Evolutionary conservation across 2,113 vertebrate species (phyloP).

Genomic region (Oenanthe melanoleuca): DNA sequence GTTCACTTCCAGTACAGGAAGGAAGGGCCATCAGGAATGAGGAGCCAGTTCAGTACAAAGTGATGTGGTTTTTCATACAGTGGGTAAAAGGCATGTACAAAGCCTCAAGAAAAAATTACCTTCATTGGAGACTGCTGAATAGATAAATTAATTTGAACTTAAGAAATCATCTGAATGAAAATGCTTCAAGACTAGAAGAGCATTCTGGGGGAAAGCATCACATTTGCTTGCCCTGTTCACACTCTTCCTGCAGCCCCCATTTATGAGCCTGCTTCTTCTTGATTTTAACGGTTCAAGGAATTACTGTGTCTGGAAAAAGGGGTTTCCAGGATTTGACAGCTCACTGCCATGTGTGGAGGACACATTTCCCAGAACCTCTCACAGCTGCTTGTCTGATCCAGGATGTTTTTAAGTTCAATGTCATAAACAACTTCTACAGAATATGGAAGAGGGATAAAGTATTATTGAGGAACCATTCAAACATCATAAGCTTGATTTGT

Average conservation of each 20-base stretch:
- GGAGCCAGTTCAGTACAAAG: not conserved
- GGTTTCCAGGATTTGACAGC: not conserved
- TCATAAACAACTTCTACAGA: not conserved
- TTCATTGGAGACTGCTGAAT: not conserved
- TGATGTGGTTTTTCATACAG: not conserved
- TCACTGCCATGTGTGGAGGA: not conserved
- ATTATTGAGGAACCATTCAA: not conserved
- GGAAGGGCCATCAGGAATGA: not conserved
- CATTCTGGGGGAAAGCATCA: not conserved
- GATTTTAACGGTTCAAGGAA: not conserved
- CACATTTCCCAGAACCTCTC: not conserved
- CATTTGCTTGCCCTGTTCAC: not conserved
- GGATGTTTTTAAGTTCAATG: not conserved
- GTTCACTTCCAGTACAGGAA: not conserved
- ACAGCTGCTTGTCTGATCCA: not conserved
- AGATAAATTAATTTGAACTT: not conserved
- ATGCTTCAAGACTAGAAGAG: not conserved
- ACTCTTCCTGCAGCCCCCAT: not conserved
- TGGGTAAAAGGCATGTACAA: not conserved
- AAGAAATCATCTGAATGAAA: not conserved
- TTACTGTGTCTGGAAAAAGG: not conserved
- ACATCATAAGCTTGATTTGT: not conserved
- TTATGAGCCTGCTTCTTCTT: not conserved
- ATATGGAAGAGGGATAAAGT: not conserved
- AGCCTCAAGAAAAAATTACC: not conserved